Evolutionary conservation across 92 coral and sea anemone species (phyloP), one percentile per base, ranked within the genome.

Genomic region (Umimayanthus kanabou): DNA sequence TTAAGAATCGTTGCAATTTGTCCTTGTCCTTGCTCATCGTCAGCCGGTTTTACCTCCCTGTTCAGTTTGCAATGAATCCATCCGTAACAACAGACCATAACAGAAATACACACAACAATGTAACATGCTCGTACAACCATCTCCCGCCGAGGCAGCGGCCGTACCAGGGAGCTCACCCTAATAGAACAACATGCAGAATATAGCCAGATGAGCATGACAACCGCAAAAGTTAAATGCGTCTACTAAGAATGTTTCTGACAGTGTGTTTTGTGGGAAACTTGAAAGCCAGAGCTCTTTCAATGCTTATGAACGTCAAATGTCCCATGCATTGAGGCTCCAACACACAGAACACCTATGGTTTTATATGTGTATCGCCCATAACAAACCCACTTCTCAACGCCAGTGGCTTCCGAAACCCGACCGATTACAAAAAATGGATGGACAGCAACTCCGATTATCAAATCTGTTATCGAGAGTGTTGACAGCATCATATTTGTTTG

Each of bases 221-320:
- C 77, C 7, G 25, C 65, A 2, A 82, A 22, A n/a, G 77, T 82
- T 69, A n/a, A n/a, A n/a, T 69, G 23, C 33, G 57, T 9, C 23
- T 67, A 5, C 39, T 82, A 8, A 82, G 76, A 69, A 82, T 14
- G 23, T 14, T 14, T 67, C 11, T n/a, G n/a, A n/a, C n/a, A n/a
- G n/a, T 49, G 2, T 45, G 49, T 5, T 69, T 67, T 69, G 45
- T 47, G 9, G 77, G 55, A 69, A 11, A 82, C 28, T 45, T 69
- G 53, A 82, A 42, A 4, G 65, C 77, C 40, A 82, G 73, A 67
- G 25, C 26, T 30, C 86, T 42, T 82, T 82, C 86, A 42, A 82
- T 82, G 77, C 77, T 82, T 67, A 82, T 82, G 16, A 82, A 69
- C 39, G 66, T 45, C 77, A 82, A 26, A 82, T 82, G 86, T 4